Evolutionary conservation across 2,888 invertebrate genomes (phyloP).

Genomic region (Agrotis segetum): DNA sequence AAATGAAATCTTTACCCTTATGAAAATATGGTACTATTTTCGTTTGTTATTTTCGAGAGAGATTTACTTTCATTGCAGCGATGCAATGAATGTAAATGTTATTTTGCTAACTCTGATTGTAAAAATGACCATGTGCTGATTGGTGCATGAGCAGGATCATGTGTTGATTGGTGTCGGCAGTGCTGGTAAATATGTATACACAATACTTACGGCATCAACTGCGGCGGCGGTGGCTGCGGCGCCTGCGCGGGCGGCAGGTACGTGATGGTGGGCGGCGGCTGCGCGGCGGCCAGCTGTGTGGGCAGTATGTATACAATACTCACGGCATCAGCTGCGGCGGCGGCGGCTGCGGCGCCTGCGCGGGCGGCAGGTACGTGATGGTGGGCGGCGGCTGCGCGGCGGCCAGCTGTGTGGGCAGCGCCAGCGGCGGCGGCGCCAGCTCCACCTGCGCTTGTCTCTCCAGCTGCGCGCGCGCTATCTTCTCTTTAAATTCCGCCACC

Average conservation of each 20-base stretch:
- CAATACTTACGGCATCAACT: background rate
- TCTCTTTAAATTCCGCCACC: conserved; percentile 88
- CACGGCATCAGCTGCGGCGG: conserved; percentile 52
- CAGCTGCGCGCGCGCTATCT: conserved; percentile 84
- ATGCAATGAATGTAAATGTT: background rate
- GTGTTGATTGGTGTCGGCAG: no score
- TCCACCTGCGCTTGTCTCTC: conserved; percentile 76
- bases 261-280: background rate
- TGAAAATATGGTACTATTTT: background rate
- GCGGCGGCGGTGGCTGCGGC: conserved; percentile 10
- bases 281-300: conserved; percentile 36
- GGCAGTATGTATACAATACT: conserved; percentile 31
- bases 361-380: background rate
- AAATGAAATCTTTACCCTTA: background rate
- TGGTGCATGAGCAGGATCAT: no score
- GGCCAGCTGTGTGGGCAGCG: conserved; percentile 53
- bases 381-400: background rate
- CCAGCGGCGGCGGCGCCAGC: conserved; percentile 52
- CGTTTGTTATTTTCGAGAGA: background rate
- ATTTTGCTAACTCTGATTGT: no score
- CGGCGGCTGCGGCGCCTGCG: conserved; percentile 6
- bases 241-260: conserved; percentile 3
- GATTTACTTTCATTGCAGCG: no score
- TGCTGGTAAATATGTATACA: background rate
- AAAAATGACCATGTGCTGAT: no score